Percentiles rank a stretch among this genome's conserved stretches.
phyloP scores from a whole-genome alignment of 2,113 vertebrate genomes.

The Heloderma charlesbogerti region DNA sequence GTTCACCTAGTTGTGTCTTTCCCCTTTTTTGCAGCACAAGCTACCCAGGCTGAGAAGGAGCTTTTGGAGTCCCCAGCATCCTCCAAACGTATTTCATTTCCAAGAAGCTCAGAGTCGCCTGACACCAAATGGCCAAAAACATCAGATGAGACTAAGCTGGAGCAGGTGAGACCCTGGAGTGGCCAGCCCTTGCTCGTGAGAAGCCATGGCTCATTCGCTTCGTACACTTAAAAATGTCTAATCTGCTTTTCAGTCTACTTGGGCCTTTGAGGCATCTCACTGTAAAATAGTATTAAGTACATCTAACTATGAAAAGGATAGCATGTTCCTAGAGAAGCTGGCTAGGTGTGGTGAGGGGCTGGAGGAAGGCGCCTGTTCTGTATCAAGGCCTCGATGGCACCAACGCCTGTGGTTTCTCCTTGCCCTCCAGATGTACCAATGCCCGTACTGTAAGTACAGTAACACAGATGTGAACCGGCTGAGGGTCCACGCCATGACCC shows the following conservation, averaged over 20 bases:
- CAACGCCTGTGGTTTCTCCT: not conserved
- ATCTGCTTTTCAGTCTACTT: not conserved
- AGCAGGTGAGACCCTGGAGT: conserved; percentile 87
- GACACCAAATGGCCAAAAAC: conserved; percentile 91
- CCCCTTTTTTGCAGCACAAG: conserved; percentile 77
- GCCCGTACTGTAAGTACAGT: conserved; percentile 98
- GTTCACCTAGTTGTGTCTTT: not conserved
- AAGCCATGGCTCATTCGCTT: not conserved
- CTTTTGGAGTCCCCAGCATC: conserved; percentile 86
- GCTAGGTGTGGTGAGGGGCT: accelerated
- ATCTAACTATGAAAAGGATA: not conserved
- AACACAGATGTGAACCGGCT: conserved; percentile 94
- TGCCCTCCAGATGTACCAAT: conserved; percentile 92
- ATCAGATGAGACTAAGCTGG: conserved; percentile 87
- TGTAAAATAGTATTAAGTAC: not conserved
- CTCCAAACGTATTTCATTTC: conserved; percentile 88
- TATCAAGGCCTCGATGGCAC: not conserved
- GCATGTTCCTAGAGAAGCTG: too few species aligned
- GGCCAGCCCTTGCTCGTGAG: not conserved
- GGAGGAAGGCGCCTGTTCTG: conserved; percentile 2
- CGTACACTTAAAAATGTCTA: not conserved
- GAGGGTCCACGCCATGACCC: conserved; percentile 97
- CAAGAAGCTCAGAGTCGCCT: conserved; percentile 85
- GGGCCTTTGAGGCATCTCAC: not conserved
- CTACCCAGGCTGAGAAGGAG: conserved; percentile 88